Percentiles rank a stretch among this genome's conserved stretches.
These are phyloP conservation scores for Agrotis clavis DNA, from an alignment of 2,888 invertebrate genomes.

Conservation along the genomic window DNA sequence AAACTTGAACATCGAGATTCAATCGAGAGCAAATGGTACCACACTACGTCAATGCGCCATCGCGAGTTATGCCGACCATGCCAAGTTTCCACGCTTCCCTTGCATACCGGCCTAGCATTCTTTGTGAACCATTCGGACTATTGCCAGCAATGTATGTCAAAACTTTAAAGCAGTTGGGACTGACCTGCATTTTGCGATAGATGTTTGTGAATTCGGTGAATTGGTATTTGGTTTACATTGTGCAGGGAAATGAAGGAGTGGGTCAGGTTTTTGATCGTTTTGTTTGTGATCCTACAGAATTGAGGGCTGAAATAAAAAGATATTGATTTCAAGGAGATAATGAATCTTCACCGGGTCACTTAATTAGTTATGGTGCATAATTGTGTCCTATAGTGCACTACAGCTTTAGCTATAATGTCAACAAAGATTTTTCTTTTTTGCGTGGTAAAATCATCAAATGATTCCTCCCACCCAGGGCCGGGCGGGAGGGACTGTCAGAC, in stretches of 20 bases:
- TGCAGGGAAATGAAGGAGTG: constrained; percentile 23
- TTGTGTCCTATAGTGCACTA: too few relatives aligned
- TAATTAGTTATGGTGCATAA: background rate
- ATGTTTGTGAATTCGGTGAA: constrained; percentile 30
- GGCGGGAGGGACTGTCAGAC: too few relatives aligned
- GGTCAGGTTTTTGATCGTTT: constrained; percentile 17
- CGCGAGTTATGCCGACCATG: constrained; percentile 48
- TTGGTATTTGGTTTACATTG: constrained; percentile 48
- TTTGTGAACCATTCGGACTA: constrained; percentile 45
- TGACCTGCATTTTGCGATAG: constrained; percentile 31
- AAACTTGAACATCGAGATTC: constrained; percentile 32
- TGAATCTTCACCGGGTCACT: too few relatives aligned
- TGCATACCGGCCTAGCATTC: constrained; percentile 48
- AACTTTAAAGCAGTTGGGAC: constrained; percentile 16
- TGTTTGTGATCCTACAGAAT: constrained; percentile 24
- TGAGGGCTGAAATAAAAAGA: background rate
- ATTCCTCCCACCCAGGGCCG: too few relatives aligned
- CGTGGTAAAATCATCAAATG: too few relatives aligned
- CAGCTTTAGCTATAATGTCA: too few relatives aligned
- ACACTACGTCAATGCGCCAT: constrained; percentile 61
- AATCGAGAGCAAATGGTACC: constrained; percentile 49
- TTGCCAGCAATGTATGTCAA: constrained; percentile 52
- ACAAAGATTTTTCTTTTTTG: too few relatives aligned
- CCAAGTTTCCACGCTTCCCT: constrained; percentile 52
- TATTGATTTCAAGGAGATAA: background rate